Evolutionary conservation across 2,888 invertebrate species (phyloP).

Genomic region (Neoascia interrupta): DNA sequence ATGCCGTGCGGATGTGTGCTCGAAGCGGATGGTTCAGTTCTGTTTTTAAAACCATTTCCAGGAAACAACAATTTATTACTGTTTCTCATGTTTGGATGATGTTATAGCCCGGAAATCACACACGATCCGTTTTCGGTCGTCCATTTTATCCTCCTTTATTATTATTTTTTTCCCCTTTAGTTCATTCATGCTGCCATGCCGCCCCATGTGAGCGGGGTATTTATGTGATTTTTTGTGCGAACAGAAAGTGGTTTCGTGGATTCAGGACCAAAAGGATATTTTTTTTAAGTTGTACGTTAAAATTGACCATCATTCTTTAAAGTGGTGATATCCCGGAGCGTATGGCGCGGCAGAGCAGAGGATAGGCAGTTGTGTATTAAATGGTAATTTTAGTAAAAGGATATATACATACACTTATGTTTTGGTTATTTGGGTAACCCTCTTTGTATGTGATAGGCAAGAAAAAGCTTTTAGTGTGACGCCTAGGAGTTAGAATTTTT

Average conservation of each 20-base stretch:
- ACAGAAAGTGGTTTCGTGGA: conserved; percentile 9
- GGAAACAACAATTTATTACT: conserved; percentile 54
- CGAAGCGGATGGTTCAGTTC: conserved; percentile 9
- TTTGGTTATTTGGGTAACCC: background rate
- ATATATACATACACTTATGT: conserved; percentile 10
- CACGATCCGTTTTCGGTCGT: conserved; percentile 37
- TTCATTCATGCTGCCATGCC: background rate
- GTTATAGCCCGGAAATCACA: conserved; percentile 55
- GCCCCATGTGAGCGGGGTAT: background rate
- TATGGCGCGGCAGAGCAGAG: background rate
- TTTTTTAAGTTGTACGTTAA: conserved; percentile 2
- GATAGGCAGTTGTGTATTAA: conserved; percentile 18
- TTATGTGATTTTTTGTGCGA: conserved; percentile 23
- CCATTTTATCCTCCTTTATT: background rate
- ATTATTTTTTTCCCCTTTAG: conserved; percentile 6
- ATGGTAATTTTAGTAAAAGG: conserved; percentile 35
- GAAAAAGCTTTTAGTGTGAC: conserved; percentile 13
- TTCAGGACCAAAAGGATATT: background rate
- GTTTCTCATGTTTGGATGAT: conserved; percentile 52
- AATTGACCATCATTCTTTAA: conserved; percentile 30
- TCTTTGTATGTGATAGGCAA: conserved; percentile 1
- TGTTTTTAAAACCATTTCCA: conserved; percentile 20
- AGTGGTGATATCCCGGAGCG: background rate
- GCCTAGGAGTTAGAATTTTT: background rate
- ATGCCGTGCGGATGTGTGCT: background rate